These are phyloP conservation scores for Mus minutoides DNA, from an alignment of 2,797 vertebrate genomes.

Conservation along the genomic window DNA sequence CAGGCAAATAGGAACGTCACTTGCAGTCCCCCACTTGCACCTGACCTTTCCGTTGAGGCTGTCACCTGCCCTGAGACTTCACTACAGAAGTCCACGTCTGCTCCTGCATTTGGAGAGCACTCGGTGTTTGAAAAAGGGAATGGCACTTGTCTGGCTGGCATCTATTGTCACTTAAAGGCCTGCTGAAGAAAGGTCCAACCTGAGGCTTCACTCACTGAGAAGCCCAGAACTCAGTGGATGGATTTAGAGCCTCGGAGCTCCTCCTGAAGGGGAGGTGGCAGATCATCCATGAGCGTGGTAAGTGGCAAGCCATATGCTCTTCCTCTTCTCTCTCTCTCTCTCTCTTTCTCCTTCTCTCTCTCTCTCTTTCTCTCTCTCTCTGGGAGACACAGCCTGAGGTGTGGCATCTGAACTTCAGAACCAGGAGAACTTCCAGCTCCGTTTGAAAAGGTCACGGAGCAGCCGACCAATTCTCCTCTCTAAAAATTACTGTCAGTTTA, in stretches of 20 bases:
- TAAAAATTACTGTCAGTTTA: not conserved
- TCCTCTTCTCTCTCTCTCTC: not conserved
- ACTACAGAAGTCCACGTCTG: not conserved
- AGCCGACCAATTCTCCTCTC: not conserved
- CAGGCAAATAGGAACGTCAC: not conserved
- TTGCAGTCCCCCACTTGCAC: not conserved
- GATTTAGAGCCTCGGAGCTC: not conserved
- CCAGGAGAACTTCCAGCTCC: not conserved
- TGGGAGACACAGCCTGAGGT: not conserved
- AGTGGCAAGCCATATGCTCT: accelerated
- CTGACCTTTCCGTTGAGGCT: not conserved
- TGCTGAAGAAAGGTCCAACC: not conserved
- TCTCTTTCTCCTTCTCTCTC: not conserved
- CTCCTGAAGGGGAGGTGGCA: not conserved
- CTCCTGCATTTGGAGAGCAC: not conserved
- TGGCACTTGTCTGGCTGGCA: not conserved
- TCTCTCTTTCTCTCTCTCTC: not conserved
- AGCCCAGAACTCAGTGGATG: not conserved
- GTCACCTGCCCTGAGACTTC: not conserved
- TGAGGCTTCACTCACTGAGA: not conserved
- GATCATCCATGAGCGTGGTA: accelerated
- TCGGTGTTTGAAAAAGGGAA: not conserved
- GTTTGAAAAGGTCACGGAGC: not conserved
- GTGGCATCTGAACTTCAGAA: not conserved
- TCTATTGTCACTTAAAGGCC: not conserved